Evolutionary conservation across 1,140 invertebrate species (phyloP).

Genomic region (Spodoptera frugiperda): DNA sequence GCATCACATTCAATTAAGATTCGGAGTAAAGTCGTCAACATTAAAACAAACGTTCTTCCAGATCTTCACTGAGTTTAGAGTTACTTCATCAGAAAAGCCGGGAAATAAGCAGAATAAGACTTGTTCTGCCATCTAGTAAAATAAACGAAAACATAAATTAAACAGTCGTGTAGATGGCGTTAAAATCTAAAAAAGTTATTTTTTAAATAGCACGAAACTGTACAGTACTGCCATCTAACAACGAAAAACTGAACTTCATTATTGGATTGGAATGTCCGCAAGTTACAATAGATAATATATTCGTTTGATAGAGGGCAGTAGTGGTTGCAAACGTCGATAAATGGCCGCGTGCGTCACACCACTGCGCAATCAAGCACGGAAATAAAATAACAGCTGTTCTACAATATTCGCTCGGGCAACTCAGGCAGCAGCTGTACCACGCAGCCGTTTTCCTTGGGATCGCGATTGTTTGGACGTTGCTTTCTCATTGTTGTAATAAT

Average conservation of each 20-base stretch:
- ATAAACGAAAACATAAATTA: not conserved
- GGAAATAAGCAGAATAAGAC: no score
- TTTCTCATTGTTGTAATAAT: constrained; percentile 74
- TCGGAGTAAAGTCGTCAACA: no score
- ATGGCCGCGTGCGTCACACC: constrained; percentile 76
- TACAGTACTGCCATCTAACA: constrained; percentile 14
- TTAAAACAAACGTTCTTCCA: no score
- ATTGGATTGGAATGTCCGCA: not conserved
- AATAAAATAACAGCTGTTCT: constrained; percentile 86
- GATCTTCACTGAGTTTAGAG: no score
- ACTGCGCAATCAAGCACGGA: constrained; percentile 84
- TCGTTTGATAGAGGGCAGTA: constrained; percentile 51
- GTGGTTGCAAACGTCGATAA: constrained; percentile 66
- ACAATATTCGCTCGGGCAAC: constrained; percentile 85
- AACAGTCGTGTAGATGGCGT: not conserved
- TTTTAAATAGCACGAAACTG: not conserved
- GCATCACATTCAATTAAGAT: no score
- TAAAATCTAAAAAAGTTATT: not conserved
- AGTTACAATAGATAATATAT: not conserved
- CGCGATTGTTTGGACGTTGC: constrained; percentile 76
- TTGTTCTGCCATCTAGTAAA: constrained; percentile 17
- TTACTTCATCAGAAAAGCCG: no score
- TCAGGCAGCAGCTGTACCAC: constrained; percentile 80
- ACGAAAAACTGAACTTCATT: not conserved
- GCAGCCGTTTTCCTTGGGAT: constrained; percentile 80